Percentiles rank a stretch among this genome's conserved stretches.
Evolutionary conservation across 2,797 vertebrate genomes (phyloP).

Genomic region (Fundulus diaphanus): DNA sequence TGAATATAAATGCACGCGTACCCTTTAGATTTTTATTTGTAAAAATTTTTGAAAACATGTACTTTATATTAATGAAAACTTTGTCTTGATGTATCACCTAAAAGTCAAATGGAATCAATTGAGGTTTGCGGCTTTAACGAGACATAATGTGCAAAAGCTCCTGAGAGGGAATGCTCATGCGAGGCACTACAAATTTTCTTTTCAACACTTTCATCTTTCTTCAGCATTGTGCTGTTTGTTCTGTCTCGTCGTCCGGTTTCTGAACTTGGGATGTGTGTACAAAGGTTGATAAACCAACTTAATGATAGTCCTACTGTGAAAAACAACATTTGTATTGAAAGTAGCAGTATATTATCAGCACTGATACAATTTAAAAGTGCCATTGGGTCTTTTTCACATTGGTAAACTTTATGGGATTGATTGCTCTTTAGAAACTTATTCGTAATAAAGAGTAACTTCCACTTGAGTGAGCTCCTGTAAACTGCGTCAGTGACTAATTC

Average conservation of each 20-base stretch:
- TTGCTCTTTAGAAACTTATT: conserved; percentile 15
- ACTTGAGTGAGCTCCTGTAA: conserved; percentile 44
- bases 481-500: conserved; percentile 39
- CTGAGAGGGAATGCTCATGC: not conserved
- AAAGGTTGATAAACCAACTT: not conserved
- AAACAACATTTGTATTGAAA: conserved; percentile 25
- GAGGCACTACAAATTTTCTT: not conserved
- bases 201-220: not conserved
- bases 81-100: not conserved
- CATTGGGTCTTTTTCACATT: conserved; percentile 31
- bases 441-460: conserved; percentile 27
- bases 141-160: not conserved
- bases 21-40: not conserved
- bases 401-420: conserved; percentile 28
- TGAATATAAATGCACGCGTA: not conserved
- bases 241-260: not conserved
- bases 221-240: not conserved
- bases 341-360: not conserved
- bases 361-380: conserved; percentile 33
- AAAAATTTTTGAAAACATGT: not conserved
- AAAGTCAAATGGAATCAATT: not conserved
- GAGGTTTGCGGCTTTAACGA: not conserved
- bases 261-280: not conserved
- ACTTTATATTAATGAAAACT: not conserved
- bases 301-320: conserved; percentile 3